Evolutionary conservation across 2,888 invertebrate species (phyloP), one percentile per base, ranked within the genome.

Genomic region (Ochropleura leucogaster): DNA sequence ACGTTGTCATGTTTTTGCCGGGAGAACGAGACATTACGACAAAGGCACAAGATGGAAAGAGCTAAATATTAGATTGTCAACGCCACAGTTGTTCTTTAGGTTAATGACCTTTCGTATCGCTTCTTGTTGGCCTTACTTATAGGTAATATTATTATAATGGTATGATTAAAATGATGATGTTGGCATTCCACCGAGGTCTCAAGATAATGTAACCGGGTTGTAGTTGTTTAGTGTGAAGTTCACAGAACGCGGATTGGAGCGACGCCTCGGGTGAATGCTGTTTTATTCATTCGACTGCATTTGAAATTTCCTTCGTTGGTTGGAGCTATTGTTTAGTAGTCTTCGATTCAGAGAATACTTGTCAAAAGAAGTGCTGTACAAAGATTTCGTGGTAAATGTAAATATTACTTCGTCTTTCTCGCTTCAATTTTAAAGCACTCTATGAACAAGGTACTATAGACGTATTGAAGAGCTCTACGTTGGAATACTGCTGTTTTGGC

Each of bases 191-290:
- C 1, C 30, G 30, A 30, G 30, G 30, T 30, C 3, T 30, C 30
- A 3, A 30, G 30, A 30, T 30, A 30, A 30, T 30, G 30, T 30
- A 3, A 30, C 30, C 30, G 30, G 30, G 30, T 30, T 30, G 30
- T 30, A 30, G 30, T 30, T 30, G 30, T 30, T 93, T 92, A 87
- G 89, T 88, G 84, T 80, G 84, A 89, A 86, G 49, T 86, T 83
- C 71, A 5, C 74, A 60, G n/a, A 30, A 30, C 44, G 40, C 30
- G 74, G n/a, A 81, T 70, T 78, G 78, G 65, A 72, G 66, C 62
- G 60, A 78, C 65, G 78, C 68, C 55, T 0, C 68, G 62, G 72
- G 78, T 68, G 82, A 60, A 68, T 64, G 57, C 64, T 85, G 86
- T 75, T 80, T 85, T 85, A 80, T 85, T 83, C 81, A 83, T 76